Percentiles rank a stretch among this genome's conserved stretches.
Conservation (phyloP, 2,797 vertebrate species). For the Lagocephalus sceleratus region DNA sequence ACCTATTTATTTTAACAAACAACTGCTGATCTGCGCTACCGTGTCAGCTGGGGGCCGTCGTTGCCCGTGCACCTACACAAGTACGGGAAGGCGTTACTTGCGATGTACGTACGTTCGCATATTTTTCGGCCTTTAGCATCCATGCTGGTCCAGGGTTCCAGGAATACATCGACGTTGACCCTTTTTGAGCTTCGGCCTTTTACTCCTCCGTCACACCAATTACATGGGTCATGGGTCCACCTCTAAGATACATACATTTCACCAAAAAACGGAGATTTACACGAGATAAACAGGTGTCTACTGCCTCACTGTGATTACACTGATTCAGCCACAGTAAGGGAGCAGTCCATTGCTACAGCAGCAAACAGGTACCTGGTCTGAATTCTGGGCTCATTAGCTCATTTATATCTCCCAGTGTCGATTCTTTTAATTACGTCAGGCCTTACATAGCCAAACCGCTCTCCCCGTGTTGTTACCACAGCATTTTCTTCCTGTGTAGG, state of each 20-base stretch:
- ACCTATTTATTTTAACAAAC: slow-evolving; percentile 22
- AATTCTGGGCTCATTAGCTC: background rate
- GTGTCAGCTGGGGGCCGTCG: slow-evolving; percentile 7
- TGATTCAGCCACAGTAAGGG: background rate
- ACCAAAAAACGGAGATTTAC: no score
- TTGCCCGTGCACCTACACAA: no score
- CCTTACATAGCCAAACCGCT: slow-evolving; percentile 6
- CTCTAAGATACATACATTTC: no score
- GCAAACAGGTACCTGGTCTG: background rate
- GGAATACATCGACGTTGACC: no score
- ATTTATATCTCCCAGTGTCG: background rate
- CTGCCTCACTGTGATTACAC: no score
- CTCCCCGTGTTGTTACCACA: slow-evolving; percentile 5
- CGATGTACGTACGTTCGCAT: no score
- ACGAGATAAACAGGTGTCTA: no score
- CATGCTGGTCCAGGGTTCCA: background rate
- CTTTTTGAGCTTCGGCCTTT: no score
- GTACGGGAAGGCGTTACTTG: slow-evolving; percentile 6
- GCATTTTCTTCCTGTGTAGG: slow-evolving; percentile 16
- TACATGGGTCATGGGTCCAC: no score
- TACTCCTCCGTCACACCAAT: no score
- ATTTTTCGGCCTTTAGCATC: no score
- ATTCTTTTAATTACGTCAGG: slow-evolving; percentile 9
- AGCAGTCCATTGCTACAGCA: background rate
- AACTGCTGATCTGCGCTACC: slow-evolving; percentile 18